phyloP scores from a whole-genome alignment of 2,797 vertebrate genomes.

The Rachycentron canadum region DNA sequence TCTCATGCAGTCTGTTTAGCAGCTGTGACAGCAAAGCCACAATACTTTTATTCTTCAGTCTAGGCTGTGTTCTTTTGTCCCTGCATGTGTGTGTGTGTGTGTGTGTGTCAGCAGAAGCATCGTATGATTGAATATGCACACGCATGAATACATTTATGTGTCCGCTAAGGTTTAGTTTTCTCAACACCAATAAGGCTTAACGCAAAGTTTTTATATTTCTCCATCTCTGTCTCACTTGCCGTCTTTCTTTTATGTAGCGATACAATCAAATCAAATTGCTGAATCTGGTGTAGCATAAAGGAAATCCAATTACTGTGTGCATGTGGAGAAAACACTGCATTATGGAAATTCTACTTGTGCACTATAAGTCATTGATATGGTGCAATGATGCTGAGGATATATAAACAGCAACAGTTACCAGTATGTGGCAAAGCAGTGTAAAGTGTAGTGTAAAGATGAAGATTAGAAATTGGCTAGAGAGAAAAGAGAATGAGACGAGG shows the following conservation, averaged over 20 bases:
- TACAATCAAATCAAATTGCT: slow-evolving; percentile 66
- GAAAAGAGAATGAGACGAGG: slow-evolving; percentile 8
- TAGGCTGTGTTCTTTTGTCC: neutral
- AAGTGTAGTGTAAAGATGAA: neutral
- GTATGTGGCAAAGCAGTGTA: slow-evolving; percentile 14
- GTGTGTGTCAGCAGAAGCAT: neutral
- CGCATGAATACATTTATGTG: slow-evolving; percentile 51
- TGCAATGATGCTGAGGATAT: slow-evolving; percentile 25
- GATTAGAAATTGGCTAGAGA: slow-evolving; percentile 29
- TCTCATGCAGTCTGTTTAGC: slow-evolving; percentile 14
- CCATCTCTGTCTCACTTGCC: slow-evolving; percentile 27
- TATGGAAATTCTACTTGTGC: slow-evolving; percentile 66
- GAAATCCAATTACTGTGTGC: slow-evolving; percentile 71
- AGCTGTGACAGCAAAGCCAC: neutral
- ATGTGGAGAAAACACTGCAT: slow-evolving; percentile 58
- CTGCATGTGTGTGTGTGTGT: slow-evolving; percentile 11
- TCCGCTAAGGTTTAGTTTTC: slow-evolving; percentile 53
- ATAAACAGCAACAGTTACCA: slow-evolving; percentile 22
- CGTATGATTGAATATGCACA: slow-evolving; percentile 38
- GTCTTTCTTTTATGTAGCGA: slow-evolving; percentile 55
- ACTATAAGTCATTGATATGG: slow-evolving; percentile 55
- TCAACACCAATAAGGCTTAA: slow-evolving; percentile 59
- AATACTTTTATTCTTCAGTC: slow-evolving; percentile 6
- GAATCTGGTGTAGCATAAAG: slow-evolving; percentile 62
- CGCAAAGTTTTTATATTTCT: slow-evolving; percentile 51